These are phyloP conservation scores for Xiphophorus maculatus DNA, from an alignment of 2,113 vertebrate species.

Conservation along the genomic window DNA sequence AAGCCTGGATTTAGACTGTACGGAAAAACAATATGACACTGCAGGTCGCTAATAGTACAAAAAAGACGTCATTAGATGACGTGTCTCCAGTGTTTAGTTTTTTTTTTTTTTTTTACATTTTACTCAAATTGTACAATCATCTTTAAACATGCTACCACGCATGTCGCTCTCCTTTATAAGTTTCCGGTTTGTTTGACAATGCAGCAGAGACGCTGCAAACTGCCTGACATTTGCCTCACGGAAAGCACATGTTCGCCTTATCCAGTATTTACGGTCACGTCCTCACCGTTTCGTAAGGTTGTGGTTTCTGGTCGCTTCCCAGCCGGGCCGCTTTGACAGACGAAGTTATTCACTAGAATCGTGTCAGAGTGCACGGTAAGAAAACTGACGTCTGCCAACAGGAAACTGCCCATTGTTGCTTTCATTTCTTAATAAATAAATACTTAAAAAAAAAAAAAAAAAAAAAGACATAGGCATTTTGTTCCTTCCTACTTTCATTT, in stretches of 20 bases:
- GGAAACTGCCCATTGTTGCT: neutral
- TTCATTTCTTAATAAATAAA: no score
- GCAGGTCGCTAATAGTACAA: neutral
- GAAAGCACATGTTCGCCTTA: slow-evolving; percentile 30
- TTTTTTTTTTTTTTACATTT: no score
- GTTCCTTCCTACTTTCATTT: neutral
- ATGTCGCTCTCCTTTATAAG: neutral
- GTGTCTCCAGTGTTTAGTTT: neutral
- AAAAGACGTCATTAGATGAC: neutral
- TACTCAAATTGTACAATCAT: no score
- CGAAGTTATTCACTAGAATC: neutral
- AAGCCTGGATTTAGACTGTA: neutral
- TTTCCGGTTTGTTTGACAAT: neutral
- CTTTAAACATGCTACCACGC: no score
- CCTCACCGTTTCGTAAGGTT: neutral
- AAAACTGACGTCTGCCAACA: no score
- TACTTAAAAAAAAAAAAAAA: no score
- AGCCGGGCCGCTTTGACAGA: neutral
- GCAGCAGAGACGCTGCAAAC: neutral
- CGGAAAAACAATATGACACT: no score
- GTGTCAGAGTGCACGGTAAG: neutral
- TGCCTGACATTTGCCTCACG: slow-evolving; percentile 24
- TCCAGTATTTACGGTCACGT: slow-evolving; percentile 19
- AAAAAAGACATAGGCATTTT: neutral
- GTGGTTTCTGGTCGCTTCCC: neutral